Conservation (phyloP, 2,113 vertebrate genomes). For the Jaculus jaculus region DNA sequence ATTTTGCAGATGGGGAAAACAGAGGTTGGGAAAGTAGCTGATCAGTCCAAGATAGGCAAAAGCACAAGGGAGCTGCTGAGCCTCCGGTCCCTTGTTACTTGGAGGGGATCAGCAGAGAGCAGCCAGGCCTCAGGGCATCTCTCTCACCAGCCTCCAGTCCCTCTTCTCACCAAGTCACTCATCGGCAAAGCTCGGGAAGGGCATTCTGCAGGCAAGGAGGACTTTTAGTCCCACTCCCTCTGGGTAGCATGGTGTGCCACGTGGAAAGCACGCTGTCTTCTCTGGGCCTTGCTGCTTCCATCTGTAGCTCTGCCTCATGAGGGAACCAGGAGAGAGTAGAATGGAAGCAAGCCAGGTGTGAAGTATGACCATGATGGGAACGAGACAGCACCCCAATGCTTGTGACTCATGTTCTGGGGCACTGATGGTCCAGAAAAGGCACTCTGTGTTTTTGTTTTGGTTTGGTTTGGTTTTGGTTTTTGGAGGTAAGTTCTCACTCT, state of each 20-base stretch:
- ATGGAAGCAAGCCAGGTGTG: neutral
- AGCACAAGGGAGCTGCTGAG: neutral
- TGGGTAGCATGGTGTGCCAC: neutral
- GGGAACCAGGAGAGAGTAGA: neutral
- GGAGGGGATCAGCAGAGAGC: neutral
- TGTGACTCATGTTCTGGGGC: no score
- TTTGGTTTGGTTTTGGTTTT: no score
- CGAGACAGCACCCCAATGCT: neutral
- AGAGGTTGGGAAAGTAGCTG: neutral
- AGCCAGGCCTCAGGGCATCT: neutral
- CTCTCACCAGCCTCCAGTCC: neutral
- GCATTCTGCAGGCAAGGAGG: rapidly evolving
- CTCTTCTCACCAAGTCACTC: neutral
- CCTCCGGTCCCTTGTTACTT: neutral
- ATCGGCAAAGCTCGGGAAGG: neutral
- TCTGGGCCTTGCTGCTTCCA: neutral
- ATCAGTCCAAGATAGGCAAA: neutral
- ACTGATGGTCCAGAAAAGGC: no score
- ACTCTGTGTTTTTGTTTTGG: neutral
- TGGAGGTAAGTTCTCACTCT: neutral
- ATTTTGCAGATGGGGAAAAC: neutral
- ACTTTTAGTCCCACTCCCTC: neutral
- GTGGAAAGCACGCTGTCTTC: neutral
- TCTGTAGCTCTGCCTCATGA: neutral
- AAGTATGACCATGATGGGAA: neutral